phyloP scores from a whole-genome alignment of 1,140 invertebrate species.

The Cyclargus thomasi region DNA sequence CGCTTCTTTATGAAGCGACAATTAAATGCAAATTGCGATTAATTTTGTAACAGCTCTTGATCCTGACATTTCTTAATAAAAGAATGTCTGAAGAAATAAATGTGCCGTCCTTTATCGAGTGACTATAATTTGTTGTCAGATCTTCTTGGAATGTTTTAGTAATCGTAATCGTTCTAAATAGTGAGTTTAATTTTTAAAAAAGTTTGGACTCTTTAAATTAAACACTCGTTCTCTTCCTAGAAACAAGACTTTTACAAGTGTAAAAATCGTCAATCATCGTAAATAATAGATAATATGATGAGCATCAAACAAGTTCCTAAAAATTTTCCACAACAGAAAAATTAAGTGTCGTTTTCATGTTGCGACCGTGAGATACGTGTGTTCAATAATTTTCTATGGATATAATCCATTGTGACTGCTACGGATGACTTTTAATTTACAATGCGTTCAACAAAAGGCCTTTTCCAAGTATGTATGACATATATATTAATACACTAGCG shows the following conservation, averaged over 20 bases:
- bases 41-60: background rate
- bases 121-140: background rate
- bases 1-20: background rate
- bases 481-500: too few relatives aligned
- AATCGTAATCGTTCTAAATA: background rate
- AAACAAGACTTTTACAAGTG: too few relatives aligned
- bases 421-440: conserved; percentile 11
- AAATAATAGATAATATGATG: too few relatives aligned
- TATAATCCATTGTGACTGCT: conserved; percentile 24
- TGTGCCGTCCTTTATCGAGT: background rate
- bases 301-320: too few relatives aligned
- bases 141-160: background rate
- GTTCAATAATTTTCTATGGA: conserved; percentile 24
- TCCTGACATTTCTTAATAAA: conserved; percentile 10
- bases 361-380: conserved; percentile 24
- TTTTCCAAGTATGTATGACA: background rate
- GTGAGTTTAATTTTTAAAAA: too few relatives aligned
- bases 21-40: background rate
- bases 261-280: too few relatives aligned
- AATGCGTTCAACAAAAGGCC: background rate
- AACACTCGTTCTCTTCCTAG: too few relatives aligned
- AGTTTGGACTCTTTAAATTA: too few relatives aligned
- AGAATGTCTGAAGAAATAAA: conserved; percentile 1
- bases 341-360: background rate
- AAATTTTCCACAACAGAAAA: too few relatives aligned